Evolutionary conservation across 2,888 invertebrate species (phyloP).

Genomic region (Crematogaster levior): DNA sequence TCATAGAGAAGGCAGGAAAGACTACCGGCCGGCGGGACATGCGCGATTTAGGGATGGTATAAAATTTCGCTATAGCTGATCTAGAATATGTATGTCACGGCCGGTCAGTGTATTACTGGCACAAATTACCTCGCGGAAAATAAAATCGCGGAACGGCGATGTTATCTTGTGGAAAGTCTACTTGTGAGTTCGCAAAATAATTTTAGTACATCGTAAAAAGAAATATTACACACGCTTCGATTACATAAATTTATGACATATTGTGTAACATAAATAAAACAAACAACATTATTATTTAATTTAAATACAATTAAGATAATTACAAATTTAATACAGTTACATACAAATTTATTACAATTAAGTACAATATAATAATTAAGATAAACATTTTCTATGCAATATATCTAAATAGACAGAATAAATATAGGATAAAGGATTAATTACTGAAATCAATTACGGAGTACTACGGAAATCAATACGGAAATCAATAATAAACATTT

Average conservation of each 20-base stretch:
- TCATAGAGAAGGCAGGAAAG: conserved; percentile 50
- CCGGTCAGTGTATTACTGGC: not conserved
- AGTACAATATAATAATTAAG: too few relatives aligned
- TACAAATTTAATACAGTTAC: too few relatives aligned
- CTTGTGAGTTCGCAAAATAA: not conserved
- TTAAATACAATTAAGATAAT: not conserved
- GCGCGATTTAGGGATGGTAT: conserved; percentile 67
- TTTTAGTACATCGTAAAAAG: not conserved
- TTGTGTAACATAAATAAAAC: not conserved
- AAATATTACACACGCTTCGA: not conserved
- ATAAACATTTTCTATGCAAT: not conserved
- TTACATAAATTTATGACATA: conserved; percentile 15
- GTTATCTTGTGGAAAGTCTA: conserved; percentile 3
- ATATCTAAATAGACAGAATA: not conserved
- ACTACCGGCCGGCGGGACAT: conserved; percentile 69
- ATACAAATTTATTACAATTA: too few relatives aligned
- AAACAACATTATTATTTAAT: not conserved
- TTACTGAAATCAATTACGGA: not conserved
- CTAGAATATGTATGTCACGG: not conserved
- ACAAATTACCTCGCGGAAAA: not conserved
- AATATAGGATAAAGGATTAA: not conserved
- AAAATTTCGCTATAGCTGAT: not conserved
- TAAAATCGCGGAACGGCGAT: not conserved
- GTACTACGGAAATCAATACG: too few relatives aligned
- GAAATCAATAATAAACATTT: conserved; percentile 54